Conservation (phyloP, 1,140 invertebrate species). For the Tetramorium alpestre region DNA sequence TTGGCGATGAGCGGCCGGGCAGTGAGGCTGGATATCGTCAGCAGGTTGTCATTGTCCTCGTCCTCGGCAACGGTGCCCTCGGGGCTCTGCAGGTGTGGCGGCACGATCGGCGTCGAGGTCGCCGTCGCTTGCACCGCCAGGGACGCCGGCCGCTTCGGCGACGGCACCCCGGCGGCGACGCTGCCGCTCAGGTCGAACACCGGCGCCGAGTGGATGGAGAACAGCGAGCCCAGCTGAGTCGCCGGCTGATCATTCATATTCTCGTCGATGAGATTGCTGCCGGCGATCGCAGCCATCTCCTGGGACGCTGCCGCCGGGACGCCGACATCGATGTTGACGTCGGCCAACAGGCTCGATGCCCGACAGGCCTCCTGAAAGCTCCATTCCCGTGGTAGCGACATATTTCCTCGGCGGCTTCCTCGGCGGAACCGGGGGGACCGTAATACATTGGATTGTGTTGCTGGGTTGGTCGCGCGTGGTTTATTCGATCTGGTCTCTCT, state of each 20-base stretch:
- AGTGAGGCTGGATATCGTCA: conserved; percentile 90
- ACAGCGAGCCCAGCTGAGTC: conserved; percentile 85
- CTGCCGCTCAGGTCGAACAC: conserved; percentile 81
- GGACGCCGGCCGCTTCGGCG: conserved; percentile 82
- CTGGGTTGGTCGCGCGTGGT: conserved; percentile 71
- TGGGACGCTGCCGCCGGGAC: conserved; percentile 77
- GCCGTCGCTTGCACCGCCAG: conserved; percentile 81
- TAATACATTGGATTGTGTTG: conserved; percentile 84
- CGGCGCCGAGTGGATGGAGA: conserved; percentile 87
- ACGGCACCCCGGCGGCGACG: conserved; percentile 69
- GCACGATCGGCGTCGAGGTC: conserved; percentile 82
- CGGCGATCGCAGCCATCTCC: conserved; percentile 75
- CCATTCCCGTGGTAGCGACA: conserved; percentile 88
- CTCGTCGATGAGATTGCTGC: conserved; percentile 78
- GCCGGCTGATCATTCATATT: conserved; percentile 80
- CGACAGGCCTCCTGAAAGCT: conserved; percentile 87
- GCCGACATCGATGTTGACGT: conserved; percentile 68
- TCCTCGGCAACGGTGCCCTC: conserved; percentile 88
- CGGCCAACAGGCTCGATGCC: conserved; percentile 75
- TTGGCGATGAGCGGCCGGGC: conserved; percentile 90
- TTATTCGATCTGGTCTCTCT: conserved; percentile 42
- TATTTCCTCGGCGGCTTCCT: conserved; percentile 80
- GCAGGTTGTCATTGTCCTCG: conserved; percentile 89
- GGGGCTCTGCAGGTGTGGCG: conserved; percentile 83
- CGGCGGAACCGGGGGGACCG: conserved; percentile 80